Percentiles rank a stretch among this genome's conserved stretches.
Evolutionary conservation across 2,797 vertebrate genomes (phyloP).

Genomic region (Nasua narica): DNA sequence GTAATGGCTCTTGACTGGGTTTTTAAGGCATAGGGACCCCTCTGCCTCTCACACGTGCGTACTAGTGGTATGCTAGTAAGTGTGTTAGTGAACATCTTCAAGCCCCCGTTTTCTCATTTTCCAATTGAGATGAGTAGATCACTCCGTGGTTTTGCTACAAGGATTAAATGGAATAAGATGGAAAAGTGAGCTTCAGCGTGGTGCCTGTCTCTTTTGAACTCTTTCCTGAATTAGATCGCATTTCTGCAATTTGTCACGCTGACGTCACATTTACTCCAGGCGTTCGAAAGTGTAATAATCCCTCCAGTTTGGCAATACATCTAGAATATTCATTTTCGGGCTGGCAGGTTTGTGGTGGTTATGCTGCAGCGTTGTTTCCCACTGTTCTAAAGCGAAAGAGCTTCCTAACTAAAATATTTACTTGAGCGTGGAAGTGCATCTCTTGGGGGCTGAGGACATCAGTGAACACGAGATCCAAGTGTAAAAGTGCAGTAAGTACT

Average conservation of each 20-base stretch:
- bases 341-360: neutral
- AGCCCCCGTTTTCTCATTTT: neutral
- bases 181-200: neutral
- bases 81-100: neutral
- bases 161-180: neutral
- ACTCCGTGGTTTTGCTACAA: neutral
- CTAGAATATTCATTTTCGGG: slow-evolving; percentile 3
- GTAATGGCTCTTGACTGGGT: neutral
- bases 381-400: slow-evolving; percentile 38
- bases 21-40: neutral
- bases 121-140: neutral
- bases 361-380: neutral
- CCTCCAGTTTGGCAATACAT: neutral
- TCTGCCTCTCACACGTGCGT: neutral
- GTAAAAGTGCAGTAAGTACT: slow-evolving; percentile 3
- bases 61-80: neutral
- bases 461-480: neutral
- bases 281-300: neutral
- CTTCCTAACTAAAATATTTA: slow-evolving; percentile 58
- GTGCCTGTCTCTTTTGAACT: neutral
- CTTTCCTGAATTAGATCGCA: neutral
- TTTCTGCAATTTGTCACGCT: neutral
- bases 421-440: slow-evolving; percentile 26
- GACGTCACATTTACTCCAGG: neutral
- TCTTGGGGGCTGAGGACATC: slow-evolving; percentile 15